A percentile compares a stretch with the other conserved stretches of the same genome.
Conservation (phyloP, 2,113 vertebrate genomes). For the Micromys minutus region DNA sequence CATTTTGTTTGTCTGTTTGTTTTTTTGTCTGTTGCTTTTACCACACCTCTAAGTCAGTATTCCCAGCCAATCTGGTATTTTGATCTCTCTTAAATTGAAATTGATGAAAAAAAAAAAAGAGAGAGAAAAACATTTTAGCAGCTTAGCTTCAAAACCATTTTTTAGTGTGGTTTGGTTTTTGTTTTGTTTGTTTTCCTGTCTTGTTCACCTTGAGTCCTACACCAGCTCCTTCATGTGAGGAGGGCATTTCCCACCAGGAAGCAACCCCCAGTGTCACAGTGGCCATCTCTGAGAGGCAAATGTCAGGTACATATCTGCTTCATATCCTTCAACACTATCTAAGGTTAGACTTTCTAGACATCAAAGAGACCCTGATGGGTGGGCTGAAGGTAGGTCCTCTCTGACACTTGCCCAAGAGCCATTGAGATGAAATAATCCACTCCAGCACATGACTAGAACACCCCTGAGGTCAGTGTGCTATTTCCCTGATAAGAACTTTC, state of each 20-base stretch:
- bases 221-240: background rate
- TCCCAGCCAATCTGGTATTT: background rate
- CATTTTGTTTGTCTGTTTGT: background rate
- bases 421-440: background rate
- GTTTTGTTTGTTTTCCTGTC: background rate
- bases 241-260: background rate
- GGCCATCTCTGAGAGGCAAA: background rate
- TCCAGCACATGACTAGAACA: background rate
- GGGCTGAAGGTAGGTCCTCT: background rate
- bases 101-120: background rate
- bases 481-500: background rate
- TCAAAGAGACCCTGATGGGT: background rate
- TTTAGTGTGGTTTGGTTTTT: background rate
- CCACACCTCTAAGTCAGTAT: background rate
- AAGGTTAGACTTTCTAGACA: background rate
- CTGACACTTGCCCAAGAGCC: background rate
- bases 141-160: background rate
- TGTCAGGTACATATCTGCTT: background rate
- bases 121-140: background rate
- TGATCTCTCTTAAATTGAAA: constrained; percentile 5
- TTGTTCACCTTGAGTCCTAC: background rate
- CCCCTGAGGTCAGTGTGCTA: background rate
- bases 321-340: background rate
- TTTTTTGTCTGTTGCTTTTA: too few relatives aligned
- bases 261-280: background rate